These are phyloP conservation scores for Cynodonichthys magdalenae DNA, from an alignment of 2,797 vertebrate species.

Conservation along the genomic window DNA sequence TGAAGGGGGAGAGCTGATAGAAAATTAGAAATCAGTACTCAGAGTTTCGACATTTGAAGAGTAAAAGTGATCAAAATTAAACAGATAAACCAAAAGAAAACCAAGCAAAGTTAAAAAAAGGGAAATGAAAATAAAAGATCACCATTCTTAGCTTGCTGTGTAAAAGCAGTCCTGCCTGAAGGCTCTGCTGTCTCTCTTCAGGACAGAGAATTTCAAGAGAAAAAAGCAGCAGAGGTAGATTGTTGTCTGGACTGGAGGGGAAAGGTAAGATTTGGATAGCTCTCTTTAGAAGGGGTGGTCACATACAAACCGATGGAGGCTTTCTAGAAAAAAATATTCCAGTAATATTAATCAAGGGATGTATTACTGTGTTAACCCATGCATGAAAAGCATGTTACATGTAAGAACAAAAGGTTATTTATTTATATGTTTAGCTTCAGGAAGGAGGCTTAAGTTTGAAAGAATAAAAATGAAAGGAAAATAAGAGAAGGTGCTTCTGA, in stretches of 20 bases:
- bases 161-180: slow-evolving; percentile 65
- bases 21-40: slow-evolving; percentile 28
- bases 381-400: slow-evolving; percentile 32
- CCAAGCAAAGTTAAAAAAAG: neutral
- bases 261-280: slow-evolving; percentile 31
- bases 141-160: slow-evolving; percentile 45
- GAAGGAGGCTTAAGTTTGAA: slow-evolving; percentile 54
- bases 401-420: slow-evolving; percentile 1
- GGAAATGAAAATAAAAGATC: slow-evolving; percentile 40
- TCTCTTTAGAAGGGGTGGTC: slow-evolving; percentile 23
- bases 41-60: slow-evolving; percentile 25
- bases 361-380: slow-evolving; percentile 27
- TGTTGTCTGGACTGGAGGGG: slow-evolving; percentile 53
- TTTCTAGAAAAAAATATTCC: slow-evolving; percentile 22
- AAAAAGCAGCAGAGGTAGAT: slow-evolving; percentile 37
- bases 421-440: slow-evolving; percentile 40
- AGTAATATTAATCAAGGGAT: slow-evolving; percentile 16
- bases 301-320: neutral
- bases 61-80: slow-evolving; percentile 40
- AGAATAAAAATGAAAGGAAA: slow-evolving; percentile 12
- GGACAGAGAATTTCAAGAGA: slow-evolving; percentile 34
- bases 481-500: slow-evolving; percentile 7
- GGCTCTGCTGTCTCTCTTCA: slow-evolving; percentile 49
- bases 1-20: slow-evolving; percentile 24
- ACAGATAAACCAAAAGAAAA: slow-evolving; percentile 34